Conservation (phyloP, 2,113 vertebrate species). For the Brachypodius melanocephalos region DNA sequence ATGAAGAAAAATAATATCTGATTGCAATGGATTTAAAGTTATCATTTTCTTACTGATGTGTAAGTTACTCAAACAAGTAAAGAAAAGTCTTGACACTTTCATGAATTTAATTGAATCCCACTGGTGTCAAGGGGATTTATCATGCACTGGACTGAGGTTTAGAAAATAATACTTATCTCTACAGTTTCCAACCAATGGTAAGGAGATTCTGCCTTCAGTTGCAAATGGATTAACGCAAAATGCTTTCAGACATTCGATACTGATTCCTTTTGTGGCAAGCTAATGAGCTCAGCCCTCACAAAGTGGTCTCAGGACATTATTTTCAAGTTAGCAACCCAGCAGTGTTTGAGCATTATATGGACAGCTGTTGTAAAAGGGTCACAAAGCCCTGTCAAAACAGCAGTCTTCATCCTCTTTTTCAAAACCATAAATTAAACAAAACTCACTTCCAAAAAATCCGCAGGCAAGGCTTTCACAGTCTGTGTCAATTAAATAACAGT, state of each 20-base stretch:
- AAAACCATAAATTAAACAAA: neutral
- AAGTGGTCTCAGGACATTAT: neutral
- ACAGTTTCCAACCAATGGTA: neutral
- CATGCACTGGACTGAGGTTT: neutral
- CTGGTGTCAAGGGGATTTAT: conserved; percentile 12
- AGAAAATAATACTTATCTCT: neutral
- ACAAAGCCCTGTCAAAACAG: neutral
- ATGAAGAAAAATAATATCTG: neutral
- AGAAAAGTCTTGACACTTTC: neutral
- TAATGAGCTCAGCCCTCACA: conserved; percentile 17
- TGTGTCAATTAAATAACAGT: neutral
- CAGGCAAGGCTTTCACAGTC: neutral
- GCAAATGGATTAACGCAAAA: neutral
- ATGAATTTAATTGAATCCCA: conserved; percentile 3
- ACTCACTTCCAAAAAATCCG: neutral
- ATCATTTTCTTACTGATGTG: neutral
- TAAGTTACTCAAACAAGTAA: neutral
- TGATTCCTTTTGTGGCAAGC: neutral
- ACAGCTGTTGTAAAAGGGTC: neutral
- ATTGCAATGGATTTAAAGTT: neutral
- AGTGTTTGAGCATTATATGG: neutral
- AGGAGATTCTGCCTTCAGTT: neutral
- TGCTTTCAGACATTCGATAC: neutral
- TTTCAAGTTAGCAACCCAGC: neutral
- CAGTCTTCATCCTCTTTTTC: neutral